Conservation (phyloP, 2,113 vertebrate genomes). For the Scolopax mira region DNA sequence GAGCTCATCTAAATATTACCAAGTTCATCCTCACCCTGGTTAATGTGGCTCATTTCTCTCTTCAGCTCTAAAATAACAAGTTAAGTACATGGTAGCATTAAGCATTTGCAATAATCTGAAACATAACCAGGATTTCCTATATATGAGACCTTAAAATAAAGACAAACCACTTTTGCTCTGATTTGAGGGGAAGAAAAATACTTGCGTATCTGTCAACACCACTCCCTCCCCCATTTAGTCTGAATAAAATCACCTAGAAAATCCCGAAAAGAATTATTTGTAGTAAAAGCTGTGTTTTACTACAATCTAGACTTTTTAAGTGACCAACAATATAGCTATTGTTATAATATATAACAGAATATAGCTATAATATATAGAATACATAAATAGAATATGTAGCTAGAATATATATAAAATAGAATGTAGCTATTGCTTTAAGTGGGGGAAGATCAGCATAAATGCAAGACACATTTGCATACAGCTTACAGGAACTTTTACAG, state of each 20-base stretch:
- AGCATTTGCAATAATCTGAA: neutral
- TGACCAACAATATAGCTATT: neutral
- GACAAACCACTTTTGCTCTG: neutral
- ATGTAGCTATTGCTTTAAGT: neutral
- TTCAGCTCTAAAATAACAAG: neutral
- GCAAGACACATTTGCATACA: fast-evolving
- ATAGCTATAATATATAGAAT: too few relatives aligned
- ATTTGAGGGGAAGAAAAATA: neutral
- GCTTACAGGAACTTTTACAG: neutral
- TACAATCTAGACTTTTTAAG: neutral
- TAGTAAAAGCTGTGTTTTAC: neutral
- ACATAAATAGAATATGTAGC: too few relatives aligned
- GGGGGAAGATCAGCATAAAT: neutral
- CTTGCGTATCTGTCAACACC: neutral
- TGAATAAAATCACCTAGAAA: neutral
- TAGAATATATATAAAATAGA: too few relatives aligned
- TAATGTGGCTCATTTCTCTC: fast-evolving
- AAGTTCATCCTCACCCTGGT: neutral
- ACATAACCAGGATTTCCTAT: neutral
- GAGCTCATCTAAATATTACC: neutral
- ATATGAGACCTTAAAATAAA: neutral
- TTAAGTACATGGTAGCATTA: neutral
- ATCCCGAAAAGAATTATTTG: neutral
- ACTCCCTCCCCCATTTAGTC: neutral
- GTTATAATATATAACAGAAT: too few relatives aligned